These are phyloP conservation scores for Hypselothyrea guttata DNA, from an alignment of 2,888 invertebrate species.

Conservation along the genomic window DNA sequence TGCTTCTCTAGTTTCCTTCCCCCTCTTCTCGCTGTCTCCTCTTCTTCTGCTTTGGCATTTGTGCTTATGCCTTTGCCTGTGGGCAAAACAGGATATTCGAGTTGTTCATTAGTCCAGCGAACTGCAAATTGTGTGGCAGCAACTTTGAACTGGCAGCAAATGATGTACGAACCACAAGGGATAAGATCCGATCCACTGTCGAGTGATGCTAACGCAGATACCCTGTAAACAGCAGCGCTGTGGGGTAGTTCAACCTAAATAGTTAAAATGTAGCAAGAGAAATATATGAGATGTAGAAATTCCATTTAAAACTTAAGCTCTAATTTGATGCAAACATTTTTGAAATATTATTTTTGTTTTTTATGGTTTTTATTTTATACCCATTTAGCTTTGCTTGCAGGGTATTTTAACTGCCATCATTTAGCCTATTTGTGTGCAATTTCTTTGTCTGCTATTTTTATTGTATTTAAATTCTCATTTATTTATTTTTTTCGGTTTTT, in stretches of 20 bases:
- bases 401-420: background rate
- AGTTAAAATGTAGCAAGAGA: too few species aligned
- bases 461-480: background rate
- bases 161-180: slow-evolving; percentile 16
- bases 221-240: background rate
- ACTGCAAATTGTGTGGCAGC: slow-evolving; percentile 48
- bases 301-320: too few species aligned
- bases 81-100: slow-evolving; percentile 62
- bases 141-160: slow-evolving; percentile 55
- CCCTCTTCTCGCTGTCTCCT: background rate
- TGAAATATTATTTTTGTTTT: background rate
- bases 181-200: too few species aligned
- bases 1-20: too few species aligned
- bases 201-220: background rate
- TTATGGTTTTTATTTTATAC: too few species aligned
- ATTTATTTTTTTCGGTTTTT: slow-evolving; percentile 8
- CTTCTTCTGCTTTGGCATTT: background rate
- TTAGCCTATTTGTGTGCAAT: too few species aligned
- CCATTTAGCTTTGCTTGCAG: background rate
- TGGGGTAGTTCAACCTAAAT: too few species aligned
- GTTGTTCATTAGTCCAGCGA: slow-evolving; percentile 45
- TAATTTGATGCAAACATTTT: too few species aligned
- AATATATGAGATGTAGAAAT: too few species aligned
- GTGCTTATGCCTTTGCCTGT: background rate
- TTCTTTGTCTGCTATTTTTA: background rate